Evolutionary conservation across 2,797 vertebrate genomes (phyloP), one percentile per base, ranked within the genome.

Genomic region (Protosalanx chinensis): DNA sequence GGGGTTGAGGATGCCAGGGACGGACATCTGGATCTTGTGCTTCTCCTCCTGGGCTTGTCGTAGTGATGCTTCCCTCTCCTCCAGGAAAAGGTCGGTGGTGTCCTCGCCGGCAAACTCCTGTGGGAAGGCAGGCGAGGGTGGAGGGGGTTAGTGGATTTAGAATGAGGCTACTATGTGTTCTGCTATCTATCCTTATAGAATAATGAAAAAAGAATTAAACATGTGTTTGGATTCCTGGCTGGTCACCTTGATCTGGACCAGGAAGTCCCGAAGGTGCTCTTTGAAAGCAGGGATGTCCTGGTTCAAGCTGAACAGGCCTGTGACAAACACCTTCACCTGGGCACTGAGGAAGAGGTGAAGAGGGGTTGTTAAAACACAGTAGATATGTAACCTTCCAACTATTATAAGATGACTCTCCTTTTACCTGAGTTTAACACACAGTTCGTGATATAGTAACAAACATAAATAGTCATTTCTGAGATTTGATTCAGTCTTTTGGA

Each of bases 201-300:
- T 35, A 35, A 35, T 6, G 6, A 35, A 35, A 0, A 35, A 35
- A 35, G 33, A 27, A 27, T 27, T 27, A 27, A 27, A 27, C 23
- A 27, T 64, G 30, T 32, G 41, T 51, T 32, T 29, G 27, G 41
- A 67, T 13, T n/a, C 4, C 0, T 23, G 35, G 33, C n/a, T 2
- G 60, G 82, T 12, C 88, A 95, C 95, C 93, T 96, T 96, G 86
- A 96, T 96, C 79, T 96, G 95, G 51, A 96, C 95, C 72, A 96
- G 88, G 85, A 96, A 96, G 88, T 96, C 95, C 88, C 95, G 90
- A 86, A 96, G 89, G 72, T 96, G 95, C 77, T 96, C 95, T 84
- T 96, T 96, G 86, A 96, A 96, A 65, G 95, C 95, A 85, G 95
- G 93, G 88, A 96, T 96, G 90, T 96, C 95, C 80, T 96, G 95